Base-by-base conservation (phyloP, 2,797 vertebrate species). In the Rhinatrema bivittatum region DNA sequence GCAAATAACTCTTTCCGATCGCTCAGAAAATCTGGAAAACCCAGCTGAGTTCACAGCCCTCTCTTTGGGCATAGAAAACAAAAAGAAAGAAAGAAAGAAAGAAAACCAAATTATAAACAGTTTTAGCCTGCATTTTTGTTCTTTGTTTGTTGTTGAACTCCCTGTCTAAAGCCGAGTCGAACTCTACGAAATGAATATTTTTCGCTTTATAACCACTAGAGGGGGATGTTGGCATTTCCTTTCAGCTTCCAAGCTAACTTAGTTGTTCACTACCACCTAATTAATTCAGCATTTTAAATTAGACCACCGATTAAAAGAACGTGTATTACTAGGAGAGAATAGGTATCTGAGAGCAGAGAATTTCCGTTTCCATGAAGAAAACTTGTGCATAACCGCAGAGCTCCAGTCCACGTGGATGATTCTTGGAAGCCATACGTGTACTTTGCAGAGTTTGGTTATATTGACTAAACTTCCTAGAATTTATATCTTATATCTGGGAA, bases 181-280 rank as follows among this genome's bases (percentile, higher is more conserved):
- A n/a, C n/a, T n/a, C n/a, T n/a, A n/a, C n/a, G n/a, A n/a, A n/a
- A n/a, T n/a, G n/a, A n/a, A 46, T 42, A 30, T 9, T n/a, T 16
- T 23, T 41, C 13, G 0, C 2, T 1, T 18, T 5, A 4, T 1
- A 4, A 27, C 46, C 82, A 78, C 75, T 43, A 85, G 83, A 79
- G 79, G 75, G 81, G 56, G 75, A 45, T 60, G 51, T 78, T 56
- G 59, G 53, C 61, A 70, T 64, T 65, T 60, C 35, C 59, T 72
- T 79, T 34, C 14, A 16, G 2, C 4, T 16, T 32, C 10, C 16
- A 38, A 32, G 16, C 11, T 25, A 20, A 7, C 36, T 35, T 18
- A 10, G 6, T 39, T 36, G 43, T 10, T 32, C 22, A 56, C 39
- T 45, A 14, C 23, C 18, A 0, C 40, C 65, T 51, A 45, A 59